Base-by-base conservation (phyloP, 2,113 vertebrate genomes). In the rat (Rattus norvegicus) region DNA sequence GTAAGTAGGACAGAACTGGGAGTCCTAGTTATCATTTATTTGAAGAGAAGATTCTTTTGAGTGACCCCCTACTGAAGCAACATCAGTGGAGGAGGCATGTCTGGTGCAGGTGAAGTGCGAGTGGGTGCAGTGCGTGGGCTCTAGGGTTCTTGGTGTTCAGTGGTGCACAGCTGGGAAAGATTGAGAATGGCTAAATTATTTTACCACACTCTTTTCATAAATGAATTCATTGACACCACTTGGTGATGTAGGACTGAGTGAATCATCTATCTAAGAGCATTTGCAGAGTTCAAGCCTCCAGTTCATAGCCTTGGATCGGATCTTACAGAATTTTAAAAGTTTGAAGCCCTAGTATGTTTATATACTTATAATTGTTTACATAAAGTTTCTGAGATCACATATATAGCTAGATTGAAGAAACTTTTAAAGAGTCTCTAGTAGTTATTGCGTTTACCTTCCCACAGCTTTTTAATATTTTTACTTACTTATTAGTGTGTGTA, bases 141-240 rank as follows among this genome's bases (percentile, higher is more conserved):
- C 54, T 67, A 61, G 81, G 70, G 52, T 80, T 85, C 90, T 92
- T 80, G 63, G 26, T 59, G 73, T 33, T 65, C 88, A 92, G 72
- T 86, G 93, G 84, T 20, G 94, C 65, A n/a, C 39, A 92, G 70
- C 30, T 61, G 16, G 72, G 87, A 83, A 93, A 67, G 49, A 75
- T 76, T 87, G 73, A 94, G 79, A 92, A 81, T 72, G 88, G 26
- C 69, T 93, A 90, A 73, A 87, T 92, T 96, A 93, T 95, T 94
- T 94, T 84, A 91, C 43, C 39, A 90, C 24, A 47, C 3, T 88
- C 28, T 67, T 81, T 97, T 90, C 80, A 85, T 70, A 95, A 92
- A 73, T 93, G 63, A 94, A 92, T 89, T 88, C 36, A 89, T 87
- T 67, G 84, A 88, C 30, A 96, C 43, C 72, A 79, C 28, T 73